Base-by-base conservation (phyloP, 2,113 vertebrate species). In the Pao palembangensis region DNA sequence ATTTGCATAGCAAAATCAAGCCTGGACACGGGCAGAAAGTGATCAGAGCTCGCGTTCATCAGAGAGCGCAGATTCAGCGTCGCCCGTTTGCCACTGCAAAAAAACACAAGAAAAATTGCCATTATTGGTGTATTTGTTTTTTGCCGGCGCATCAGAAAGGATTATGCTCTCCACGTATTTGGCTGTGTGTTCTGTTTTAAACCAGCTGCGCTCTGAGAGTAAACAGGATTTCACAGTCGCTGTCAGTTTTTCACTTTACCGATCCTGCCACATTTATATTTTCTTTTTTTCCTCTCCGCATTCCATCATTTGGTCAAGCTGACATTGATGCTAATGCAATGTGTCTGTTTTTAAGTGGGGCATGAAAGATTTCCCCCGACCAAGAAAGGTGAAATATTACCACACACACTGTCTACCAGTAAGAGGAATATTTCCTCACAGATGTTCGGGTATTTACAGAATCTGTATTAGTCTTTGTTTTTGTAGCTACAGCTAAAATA, bases 191-290 rank as follows among this genome's bases (percentile, higher is more conserved):
- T 76, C 71, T 52, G 64, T 77, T 80, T 82, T 69, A 81, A 82
- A 85, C 70, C 38, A 77, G 77, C 75, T 73, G 75, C 71, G 64
- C 74, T 83, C 75, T 64, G 66, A 71, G 77, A 81, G 82, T 75
- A 88, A 88, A 91, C 75, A 76, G 86, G 84, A 89, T 91, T 85
- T 89, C 79, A 87, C 81, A 77, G 79, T 79, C 59, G 53, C 82
- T 88, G 86, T 88, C 88, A 91, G 62, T 79, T 63, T 75, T 76
- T 80, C 68, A 82, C 62, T 80, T 72, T 74, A 63, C 83, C 83
- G 73, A 85, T 86, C 76, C 80, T 59, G 51, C 69, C 75, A 51
- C 79, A 86, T 87, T 89, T 87, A 83, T 88, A 83, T 87, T 86
- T 88, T 47, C 86, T 81, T 88, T 84, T 85, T 84, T 85, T 81